Conservation (phyloP, 2,113 vertebrate species). For the Rhagologus leucostigma region DNA sequence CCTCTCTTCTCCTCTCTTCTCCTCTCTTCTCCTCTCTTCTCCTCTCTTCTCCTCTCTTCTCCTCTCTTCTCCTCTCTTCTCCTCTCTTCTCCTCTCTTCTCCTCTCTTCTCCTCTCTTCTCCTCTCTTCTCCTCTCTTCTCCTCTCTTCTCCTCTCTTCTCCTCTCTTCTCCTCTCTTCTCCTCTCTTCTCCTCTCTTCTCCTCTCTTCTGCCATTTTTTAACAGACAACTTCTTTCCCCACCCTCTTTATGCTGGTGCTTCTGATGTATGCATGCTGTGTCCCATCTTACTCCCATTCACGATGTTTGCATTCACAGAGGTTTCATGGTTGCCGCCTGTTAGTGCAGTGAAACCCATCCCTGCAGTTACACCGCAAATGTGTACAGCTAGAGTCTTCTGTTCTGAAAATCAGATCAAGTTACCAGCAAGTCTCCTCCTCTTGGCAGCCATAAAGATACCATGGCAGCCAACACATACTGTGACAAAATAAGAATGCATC, state of each 20-base stretch:
- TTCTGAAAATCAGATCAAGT: not conserved
- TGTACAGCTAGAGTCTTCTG: not conserved
- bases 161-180: not conserved
- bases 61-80: not conserved
- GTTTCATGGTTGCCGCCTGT: not conserved
- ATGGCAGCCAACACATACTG: not conserved
- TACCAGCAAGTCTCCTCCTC: not conserved
- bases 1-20: not conserved
- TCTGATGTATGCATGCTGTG: not conserved
- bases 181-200: not conserved
- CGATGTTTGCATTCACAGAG: not conserved
- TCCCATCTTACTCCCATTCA: not conserved
- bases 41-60: not conserved
- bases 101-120: not conserved
- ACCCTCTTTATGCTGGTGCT: not conserved
- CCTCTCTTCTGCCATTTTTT: not conserved
- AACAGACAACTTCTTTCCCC: not conserved
- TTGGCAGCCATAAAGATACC: not conserved
- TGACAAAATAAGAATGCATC: not conserved
- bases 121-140: not conserved
- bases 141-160: not conserved
- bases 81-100: not conserved
- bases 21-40: not conserved
- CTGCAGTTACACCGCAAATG: not conserved
- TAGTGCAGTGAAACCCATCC: not conserved